Conservation (phyloP, 1,140 invertebrate genomes). For the Bombus cullumanus region DNA sequence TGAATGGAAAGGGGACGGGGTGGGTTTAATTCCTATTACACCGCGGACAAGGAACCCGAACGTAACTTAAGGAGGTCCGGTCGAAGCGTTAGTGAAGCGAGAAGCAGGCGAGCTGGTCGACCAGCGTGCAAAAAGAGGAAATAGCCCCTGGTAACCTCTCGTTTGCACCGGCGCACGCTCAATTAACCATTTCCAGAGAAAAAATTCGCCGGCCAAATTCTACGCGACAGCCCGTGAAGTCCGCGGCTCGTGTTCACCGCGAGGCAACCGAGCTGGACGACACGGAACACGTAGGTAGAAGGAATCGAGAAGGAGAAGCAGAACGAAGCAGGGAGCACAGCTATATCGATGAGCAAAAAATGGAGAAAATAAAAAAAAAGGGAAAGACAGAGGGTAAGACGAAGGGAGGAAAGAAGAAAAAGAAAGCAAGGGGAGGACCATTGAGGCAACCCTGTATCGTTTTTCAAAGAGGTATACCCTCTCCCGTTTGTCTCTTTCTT, state of each 20-base stretch:
- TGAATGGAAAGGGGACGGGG: background rate
- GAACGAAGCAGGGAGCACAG: slow-evolving; percentile 1
- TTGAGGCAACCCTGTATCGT: slow-evolving; percentile 73
- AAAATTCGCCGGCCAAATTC: slow-evolving; percentile 79
- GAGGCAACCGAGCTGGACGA: slow-evolving; percentile 45
- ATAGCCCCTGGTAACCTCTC: slow-evolving; percentile 62
- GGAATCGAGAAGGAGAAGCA: background rate
- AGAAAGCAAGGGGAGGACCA: slow-evolving; percentile 49
- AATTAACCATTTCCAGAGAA: slow-evolving; percentile 79
- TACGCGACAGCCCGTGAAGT: slow-evolving; percentile 81
- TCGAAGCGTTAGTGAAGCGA: slow-evolving; percentile 31
- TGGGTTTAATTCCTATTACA: slow-evolving; percentile 32
- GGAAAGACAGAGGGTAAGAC: background rate
- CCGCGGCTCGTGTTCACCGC: slow-evolving; percentile 74
- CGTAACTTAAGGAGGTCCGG: slow-evolving; percentile 47
- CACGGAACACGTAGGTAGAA: background rate
- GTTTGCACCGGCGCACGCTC: slow-evolving; percentile 73
- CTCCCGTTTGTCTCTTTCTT: slow-evolving; percentile 35
- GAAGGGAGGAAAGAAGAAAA: background rate
- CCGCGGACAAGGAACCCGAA: background rate
- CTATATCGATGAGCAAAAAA: slow-evolving; percentile 30
- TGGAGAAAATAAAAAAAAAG: background rate
- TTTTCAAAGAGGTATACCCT: slow-evolving; percentile 75
- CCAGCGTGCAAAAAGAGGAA: slow-evolving; percentile 53
- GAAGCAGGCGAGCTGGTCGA: background rate